phyloP scores from a whole-genome alignment of 2,113 vertebrate genomes.

The Heterotilapia buettikoferi region DNA sequence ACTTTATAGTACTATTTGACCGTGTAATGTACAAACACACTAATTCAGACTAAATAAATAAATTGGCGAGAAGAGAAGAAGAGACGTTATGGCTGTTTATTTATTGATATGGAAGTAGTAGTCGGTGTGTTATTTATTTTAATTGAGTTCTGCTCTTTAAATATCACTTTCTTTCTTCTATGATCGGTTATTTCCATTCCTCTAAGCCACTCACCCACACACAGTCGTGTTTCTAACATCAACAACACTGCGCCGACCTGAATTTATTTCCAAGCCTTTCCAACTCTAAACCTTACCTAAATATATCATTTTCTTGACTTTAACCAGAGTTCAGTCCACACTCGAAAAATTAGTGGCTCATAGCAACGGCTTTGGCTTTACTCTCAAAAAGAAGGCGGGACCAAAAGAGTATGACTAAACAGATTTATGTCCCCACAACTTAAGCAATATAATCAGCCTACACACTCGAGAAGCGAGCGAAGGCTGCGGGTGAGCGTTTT shows the following conservation, averaged over 20 bases:
- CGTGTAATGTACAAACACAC: not conserved
- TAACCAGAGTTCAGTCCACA: not conserved
- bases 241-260: not conserved
- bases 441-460: not conserved
- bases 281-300: not conserved
- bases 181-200: not conserved
- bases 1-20: not conserved
- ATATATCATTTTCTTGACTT: not conserved
- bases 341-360: not conserved
- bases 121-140: not conserved
- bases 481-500: not conserved
- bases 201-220: not conserved
- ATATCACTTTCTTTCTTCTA: not conserved
- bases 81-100: not conserved
- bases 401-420: not conserved
- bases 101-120: not conserved
- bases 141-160: not conserved
- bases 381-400: not conserved
- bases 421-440: not conserved
- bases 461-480: not conserved
- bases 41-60: not conserved
- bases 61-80: not conserved
- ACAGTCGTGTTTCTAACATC: not conserved
- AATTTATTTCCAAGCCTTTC: not conserved
- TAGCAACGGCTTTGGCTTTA: not conserved